phyloP scores from a whole-genome alignment of 2,888 invertebrate genomes.

The Alloplasta piceator region DNA sequence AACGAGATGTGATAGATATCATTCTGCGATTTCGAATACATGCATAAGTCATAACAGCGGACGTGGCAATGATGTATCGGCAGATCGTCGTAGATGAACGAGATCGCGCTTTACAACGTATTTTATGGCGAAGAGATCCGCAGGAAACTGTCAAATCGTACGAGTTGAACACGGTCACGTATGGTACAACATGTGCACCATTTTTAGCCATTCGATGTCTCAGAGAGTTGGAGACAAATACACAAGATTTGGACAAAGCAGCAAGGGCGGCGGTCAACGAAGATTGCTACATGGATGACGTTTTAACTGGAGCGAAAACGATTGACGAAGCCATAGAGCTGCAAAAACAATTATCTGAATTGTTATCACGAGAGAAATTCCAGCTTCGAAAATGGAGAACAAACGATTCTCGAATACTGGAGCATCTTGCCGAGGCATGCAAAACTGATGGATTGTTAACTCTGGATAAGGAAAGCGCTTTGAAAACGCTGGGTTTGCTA shows the following conservation, averaged over 20 bases:
- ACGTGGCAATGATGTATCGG: constrained; percentile 50
- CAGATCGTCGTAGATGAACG: constrained; percentile 42
- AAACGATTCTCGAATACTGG: constrained; percentile 35
- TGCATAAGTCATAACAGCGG: constrained; percentile 44
- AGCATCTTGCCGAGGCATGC: constrained; percentile 19
- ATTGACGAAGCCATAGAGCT: constrained; percentile 7
- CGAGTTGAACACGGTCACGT: constrained; percentile 54
- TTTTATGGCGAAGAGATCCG: constrained; percentile 47
- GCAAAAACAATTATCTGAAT: constrained; percentile 11
- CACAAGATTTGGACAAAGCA: too few species aligned
- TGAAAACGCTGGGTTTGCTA: constrained; percentile 56
- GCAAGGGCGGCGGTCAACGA: constrained; percentile 34
- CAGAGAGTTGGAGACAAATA: constrained; percentile 16
- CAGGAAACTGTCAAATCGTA: constrained; percentile 24
- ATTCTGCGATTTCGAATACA: constrained; percentile 41
- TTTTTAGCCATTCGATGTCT: constrained; percentile 57
- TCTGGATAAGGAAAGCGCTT: constrained; percentile 39
- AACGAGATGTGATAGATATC: constrained; percentile 30
- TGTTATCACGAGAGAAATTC: constrained; percentile 35
- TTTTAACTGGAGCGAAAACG: constrained; percentile 37
- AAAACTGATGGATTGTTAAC: constrained; percentile 38
- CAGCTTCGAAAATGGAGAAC: constrained; percentile 51
- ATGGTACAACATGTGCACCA: constrained; percentile 48
- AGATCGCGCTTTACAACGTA: constrained; percentile 38
- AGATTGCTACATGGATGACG: constrained; percentile 60